Conservation (phyloP, 2,113 vertebrate species). For the Tachysurus fulvidraco region DNA sequence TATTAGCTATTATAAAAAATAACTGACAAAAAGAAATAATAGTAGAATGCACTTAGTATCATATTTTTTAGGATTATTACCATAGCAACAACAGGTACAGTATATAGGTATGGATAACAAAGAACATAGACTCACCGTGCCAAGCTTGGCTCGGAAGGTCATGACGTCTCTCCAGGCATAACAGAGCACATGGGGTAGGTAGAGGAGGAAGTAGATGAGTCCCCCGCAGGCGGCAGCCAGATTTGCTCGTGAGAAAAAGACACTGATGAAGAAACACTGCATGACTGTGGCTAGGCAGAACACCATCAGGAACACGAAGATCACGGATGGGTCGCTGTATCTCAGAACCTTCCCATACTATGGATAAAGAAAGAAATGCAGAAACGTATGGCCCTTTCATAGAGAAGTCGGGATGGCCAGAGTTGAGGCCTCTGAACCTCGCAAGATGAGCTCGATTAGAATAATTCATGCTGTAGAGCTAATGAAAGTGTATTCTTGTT, state of each 20-base stretch:
- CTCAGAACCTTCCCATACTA: constrained; percentile 90
- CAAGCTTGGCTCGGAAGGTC: constrained; percentile 82
- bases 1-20: neutral
- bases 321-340: constrained; percentile 90
- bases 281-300: constrained; percentile 88
- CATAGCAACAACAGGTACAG: neutral
- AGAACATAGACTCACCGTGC: constrained; percentile 75
- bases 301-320: constrained; percentile 90
- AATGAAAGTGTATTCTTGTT: constrained; percentile 10
- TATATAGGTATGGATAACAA: no score
- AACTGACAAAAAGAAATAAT: neutral
- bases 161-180: constrained; percentile 92
- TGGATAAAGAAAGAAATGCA: neutral
- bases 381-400: neutral
- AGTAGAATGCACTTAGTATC: neutral
- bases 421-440: neutral
- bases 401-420: neutral
- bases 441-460: neutral
- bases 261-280: constrained; percentile 97
- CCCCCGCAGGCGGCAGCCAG: constrained; percentile 93
- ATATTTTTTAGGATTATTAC: neutral
- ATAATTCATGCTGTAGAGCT: constrained; percentile 1
- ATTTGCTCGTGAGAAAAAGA: constrained; percentile 94
- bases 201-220: constrained; percentile 93
- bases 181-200: constrained; percentile 88